These are phyloP conservation scores for Nesoenas mayeri DNA, from an alignment of 2,113 vertebrate genomes.

Conservation along the genomic window DNA sequence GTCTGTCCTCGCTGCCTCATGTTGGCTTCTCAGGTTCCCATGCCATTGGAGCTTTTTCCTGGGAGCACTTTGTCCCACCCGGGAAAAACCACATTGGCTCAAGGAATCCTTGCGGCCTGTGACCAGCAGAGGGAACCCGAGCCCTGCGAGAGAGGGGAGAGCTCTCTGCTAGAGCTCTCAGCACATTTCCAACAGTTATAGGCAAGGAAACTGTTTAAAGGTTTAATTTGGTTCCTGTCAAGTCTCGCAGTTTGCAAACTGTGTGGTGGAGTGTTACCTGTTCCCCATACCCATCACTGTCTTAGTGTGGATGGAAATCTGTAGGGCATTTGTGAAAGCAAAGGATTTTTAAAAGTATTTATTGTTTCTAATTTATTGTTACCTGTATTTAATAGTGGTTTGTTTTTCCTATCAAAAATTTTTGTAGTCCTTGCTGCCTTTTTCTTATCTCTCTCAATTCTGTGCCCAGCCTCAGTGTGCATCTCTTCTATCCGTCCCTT, in stretches of 20 bases:
- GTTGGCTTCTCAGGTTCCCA: neutral
- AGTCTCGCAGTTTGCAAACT: too few species aligned
- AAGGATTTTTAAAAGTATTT: fast-evolving
- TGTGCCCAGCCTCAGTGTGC: too few species aligned
- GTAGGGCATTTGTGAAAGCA: neutral
- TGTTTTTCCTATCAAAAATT: neutral
- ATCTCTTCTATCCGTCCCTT: neutral
- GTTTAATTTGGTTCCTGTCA: neutral
- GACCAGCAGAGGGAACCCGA: slow-evolving; percentile 60
- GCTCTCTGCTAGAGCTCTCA: neutral
- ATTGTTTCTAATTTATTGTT: fast-evolving
- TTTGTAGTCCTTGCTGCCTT: neutral
- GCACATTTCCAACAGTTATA: fast-evolving
- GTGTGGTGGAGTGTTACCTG: fast-evolving
- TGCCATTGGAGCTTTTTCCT: neutral
- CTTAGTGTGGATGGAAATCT: neutral
- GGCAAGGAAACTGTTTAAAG: fast-evolving
- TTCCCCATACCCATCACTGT: neutral
- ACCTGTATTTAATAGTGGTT: neutral
- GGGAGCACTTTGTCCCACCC: neutral
- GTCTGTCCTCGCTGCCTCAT: fast-evolving
- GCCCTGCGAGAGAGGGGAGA: neutral
- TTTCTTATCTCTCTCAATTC: neutral
- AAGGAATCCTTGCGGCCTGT: neutral
- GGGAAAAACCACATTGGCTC: fast-evolving